These are phyloP conservation scores for Epistrophe eligans DNA, from an alignment of 2,888 invertebrate species.

Conservation along the genomic window DNA sequence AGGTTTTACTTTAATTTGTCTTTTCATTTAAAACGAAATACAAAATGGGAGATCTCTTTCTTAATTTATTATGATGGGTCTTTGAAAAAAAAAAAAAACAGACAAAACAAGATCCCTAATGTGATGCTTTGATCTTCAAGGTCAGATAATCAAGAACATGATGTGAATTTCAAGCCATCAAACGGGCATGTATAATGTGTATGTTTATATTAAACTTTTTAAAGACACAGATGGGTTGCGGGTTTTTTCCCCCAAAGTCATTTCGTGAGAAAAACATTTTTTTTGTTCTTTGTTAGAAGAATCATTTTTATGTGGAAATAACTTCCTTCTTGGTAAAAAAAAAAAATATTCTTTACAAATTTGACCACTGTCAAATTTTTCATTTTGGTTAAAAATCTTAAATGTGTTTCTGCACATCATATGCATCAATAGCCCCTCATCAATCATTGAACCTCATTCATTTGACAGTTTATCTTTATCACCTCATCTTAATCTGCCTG, in stretches of 20 bases:
- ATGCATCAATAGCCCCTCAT: conserved; percentile 6
- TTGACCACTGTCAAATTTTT: neutral
- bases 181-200: conserved; percentile 2
- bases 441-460: conserved; percentile 12
- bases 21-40: conserved; percentile 28
- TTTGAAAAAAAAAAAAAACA: neutral
- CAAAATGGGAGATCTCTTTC: conserved; percentile 41
- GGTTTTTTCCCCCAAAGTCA: neutral
- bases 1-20: conserved; percentile 8
- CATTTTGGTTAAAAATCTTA: neutral
- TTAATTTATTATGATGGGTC: conserved; percentile 64
- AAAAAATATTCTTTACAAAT: neutral
- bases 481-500: neutral
- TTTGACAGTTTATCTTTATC: neutral
- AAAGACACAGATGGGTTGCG: conserved; percentile 7
- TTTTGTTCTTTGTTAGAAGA: neutral
- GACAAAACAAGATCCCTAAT: conserved; percentile 34
- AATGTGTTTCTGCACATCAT: neutral
- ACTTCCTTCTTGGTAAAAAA: neutral
- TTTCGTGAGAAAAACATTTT: neutral
- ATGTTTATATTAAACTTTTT: neutral
- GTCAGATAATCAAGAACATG: conserved; percentile 33
- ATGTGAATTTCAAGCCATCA: conserved; percentile 31
- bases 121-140: conserved; percentile 36
- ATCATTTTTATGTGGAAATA: neutral